A percentile compares a stretch with the other conserved stretches of the same genome.
Evolutionary conservation across 2,797 vertebrate species (phyloP).

Genomic region (Sandelia bainsii): DNA sequence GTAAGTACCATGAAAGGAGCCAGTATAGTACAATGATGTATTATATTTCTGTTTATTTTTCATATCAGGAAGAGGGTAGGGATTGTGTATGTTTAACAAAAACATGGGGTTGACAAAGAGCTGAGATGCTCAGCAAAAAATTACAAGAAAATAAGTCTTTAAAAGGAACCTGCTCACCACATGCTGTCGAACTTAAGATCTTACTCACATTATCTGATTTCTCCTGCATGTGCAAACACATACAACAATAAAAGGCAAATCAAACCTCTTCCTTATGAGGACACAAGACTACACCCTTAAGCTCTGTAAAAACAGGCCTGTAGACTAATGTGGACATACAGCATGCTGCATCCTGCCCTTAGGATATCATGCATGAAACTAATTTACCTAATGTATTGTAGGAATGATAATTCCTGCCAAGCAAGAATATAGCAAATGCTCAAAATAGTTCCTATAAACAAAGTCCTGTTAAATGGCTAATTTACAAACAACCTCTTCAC

Average conservation of each 20-base stretch:
- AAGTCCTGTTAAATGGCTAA: background rate
- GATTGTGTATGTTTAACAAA: background rate
- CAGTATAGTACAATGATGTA: background rate
- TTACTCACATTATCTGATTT: background rate
- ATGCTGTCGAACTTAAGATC: background rate
- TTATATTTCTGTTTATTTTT: background rate
- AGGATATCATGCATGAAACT: background rate
- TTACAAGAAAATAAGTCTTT: background rate
- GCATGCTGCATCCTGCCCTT: background rate
- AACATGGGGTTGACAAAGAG: background rate
- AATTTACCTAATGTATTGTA: background rate
- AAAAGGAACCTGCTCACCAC: background rate
- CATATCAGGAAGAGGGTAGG: background rate
- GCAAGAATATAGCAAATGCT: background rate
- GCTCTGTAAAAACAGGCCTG: background rate
- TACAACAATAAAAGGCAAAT: slow-evolving; percentile 16
- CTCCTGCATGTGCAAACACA: slow-evolving; percentile 8
- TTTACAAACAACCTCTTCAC: background rate
- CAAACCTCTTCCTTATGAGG: background rate
- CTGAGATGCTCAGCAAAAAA: background rate
- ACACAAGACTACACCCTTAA: background rate
- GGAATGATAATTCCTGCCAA: background rate
- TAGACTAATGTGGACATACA: background rate
- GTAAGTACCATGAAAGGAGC: background rate
- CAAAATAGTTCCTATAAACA: background rate